Base-by-base conservation (phyloP, 2,888 invertebrate species). In the Apodemia duryi region DNA sequence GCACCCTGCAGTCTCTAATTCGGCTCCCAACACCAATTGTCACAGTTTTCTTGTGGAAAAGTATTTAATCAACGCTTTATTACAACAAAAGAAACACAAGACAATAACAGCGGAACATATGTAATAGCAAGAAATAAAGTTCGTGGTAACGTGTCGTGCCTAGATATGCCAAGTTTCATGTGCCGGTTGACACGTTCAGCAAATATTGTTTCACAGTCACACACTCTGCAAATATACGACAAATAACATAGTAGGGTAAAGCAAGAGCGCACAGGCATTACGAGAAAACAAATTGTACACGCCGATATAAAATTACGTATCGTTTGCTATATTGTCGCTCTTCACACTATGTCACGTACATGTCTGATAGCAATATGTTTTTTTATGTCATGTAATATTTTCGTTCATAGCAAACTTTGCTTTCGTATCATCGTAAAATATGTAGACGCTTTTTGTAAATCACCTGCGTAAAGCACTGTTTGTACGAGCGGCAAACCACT, bases 201-300 rank as follows among this genome's bases (percentile, higher is more conserved):
- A 91, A 91, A 91, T 91, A 91, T 91, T 91, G 87, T 86, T 76
- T 77, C 84, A 84, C 83, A 83, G 81, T 77, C 84, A 84, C 83
- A 83, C 80, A 82, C 84, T 84, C 77, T 75, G 83, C 85, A 91
- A 91, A 91, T 90, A 91, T 86, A 77, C 80, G 78, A 77, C 75
- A 80, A 86, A 86, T 84, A 81, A 74, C 77, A 73, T 74, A 74
- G 74, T 75, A 73, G 77, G 71, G 75, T 72, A 79, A 80, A 77
- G 79, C 75, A 81, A 86, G 88, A 89, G 88, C 83, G 85, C 82
- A 78, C 85, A 81, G 82, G 75, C 75, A 84, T 84, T 83, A 85
- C 81, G 72, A 74, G 73, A 79, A 75, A 77, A 79, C 76, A 78
- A 82, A 83, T 76, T 76, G 77, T 77, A 74, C 80, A 83, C 82